Evolutionary conservation across 2,888 invertebrate species (phyloP).

Genomic region (Petrolisthes cinctipes): DNA sequence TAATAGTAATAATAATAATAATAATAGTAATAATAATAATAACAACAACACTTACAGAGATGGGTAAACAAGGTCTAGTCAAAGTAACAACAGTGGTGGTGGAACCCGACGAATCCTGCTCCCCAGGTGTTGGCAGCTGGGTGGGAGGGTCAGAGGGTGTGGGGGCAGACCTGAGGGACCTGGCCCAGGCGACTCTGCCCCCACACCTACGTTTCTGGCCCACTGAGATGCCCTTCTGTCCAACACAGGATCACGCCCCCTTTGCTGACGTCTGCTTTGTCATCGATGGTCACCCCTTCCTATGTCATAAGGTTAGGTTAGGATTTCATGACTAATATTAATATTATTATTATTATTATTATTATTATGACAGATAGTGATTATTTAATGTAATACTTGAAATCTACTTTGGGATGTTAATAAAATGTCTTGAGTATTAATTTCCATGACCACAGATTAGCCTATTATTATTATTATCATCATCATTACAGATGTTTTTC

Average conservation of each 20-base stretch:
- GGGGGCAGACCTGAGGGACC: slow-evolving; percentile 68
- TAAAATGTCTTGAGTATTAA: too few relatives aligned
- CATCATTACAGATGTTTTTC: slow-evolving; percentile 70
- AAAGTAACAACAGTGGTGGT: slow-evolving; percentile 70
- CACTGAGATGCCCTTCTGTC: slow-evolving; percentile 70
- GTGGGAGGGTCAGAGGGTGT: slow-evolving; percentile 70
- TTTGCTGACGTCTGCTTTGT: slow-evolving; percentile 71
- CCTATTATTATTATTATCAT: background rate
- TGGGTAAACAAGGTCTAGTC: slow-evolving; percentile 69
- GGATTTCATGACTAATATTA: too few relatives aligned
- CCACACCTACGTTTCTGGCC: slow-evolving; percentile 68
- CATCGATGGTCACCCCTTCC: slow-evolving; percentile 70
- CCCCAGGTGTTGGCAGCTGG: slow-evolving; percentile 66
- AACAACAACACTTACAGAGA: slow-evolving; percentile 66
- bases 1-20: too few relatives aligned
- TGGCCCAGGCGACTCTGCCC: slow-evolving; percentile 71
- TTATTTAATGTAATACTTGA: too few relatives aligned
- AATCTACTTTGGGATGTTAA: too few relatives aligned
- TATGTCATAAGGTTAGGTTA: slow-evolving; percentile 70
- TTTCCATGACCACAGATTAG: background rate
- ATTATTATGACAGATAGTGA: too few relatives aligned
- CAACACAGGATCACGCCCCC: slow-evolving; percentile 67
- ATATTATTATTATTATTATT: too few relatives aligned
- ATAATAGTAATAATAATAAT: too few relatives aligned
- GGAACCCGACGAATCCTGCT: slow-evolving; percentile 68